Base-by-base conservation (phyloP, 2,888 invertebrate genomes). In the Falcaria lacertinaria region DNA sequence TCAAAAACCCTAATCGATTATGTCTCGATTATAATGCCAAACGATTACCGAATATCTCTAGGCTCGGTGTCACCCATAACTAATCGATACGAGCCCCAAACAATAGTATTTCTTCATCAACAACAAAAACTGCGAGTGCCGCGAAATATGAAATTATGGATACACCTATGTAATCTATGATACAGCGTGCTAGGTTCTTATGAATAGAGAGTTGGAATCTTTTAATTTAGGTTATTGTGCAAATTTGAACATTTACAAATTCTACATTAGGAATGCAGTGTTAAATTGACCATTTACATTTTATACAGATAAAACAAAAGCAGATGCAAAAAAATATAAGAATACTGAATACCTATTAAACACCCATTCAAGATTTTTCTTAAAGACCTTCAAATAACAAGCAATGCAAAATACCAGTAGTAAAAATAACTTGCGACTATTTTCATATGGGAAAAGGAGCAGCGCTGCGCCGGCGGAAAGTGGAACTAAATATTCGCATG, bases 51-150 rank as follows among this genome's bases (percentile, higher is more conserved):
- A 69, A 74, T 74, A 72, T 70, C 63, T 67, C 63, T 54, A 58
- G 59, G 64, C 62, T 65, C 66, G 69, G 74, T 85, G 87, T 86
- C 87, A 82, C 80, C 81, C 78, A 74, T 70, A 71, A 79, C 85
- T 68, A 82, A 87, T 83, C 79, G 75, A 54, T 63, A 50, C 55
- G 57, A 66, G 54, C 62, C 70, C 61, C 69, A 76, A 75, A 84
- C 83, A 84, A 85, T 85, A 68, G 76, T 77, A 83, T 85, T 86
- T 80, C 84, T 86, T 85, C 80, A 84, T 85, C 83, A 81, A 71
- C 69, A 75, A 86, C 85, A 85, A 81, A 83, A 83, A 81, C 82
- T 67, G 70, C 70, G 66, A 70, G 67, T 65, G 67, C 55, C 64
- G 73, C 77, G 69, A 83, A 80, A 80, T 82, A 80, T 80, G 72